These are phyloP conservation scores for Anas capensis DNA, from an alignment of 2,797 vertebrate species.

Conservation along the genomic window DNA sequence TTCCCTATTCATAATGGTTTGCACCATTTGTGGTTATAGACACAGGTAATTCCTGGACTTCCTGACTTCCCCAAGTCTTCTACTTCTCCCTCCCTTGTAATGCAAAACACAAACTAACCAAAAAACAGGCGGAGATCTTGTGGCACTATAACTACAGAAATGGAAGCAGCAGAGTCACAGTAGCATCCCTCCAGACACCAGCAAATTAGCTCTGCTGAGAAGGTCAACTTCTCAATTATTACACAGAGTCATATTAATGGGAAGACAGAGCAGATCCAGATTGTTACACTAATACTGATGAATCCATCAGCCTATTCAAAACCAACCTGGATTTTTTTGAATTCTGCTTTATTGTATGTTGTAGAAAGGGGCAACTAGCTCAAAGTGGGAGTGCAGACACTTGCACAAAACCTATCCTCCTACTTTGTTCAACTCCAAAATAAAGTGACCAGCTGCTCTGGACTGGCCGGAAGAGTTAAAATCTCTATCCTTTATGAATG, in stretches of 20 bases:
- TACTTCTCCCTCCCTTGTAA: neutral
- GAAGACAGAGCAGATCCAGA: neutral
- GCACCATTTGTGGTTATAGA: neutral
- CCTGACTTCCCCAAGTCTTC: neutral
- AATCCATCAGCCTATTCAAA: neutral
- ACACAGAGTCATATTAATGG: neutral
- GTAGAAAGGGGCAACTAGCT: neutral
- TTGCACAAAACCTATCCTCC: neutral
- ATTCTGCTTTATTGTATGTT: neutral
- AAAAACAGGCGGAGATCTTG: neutral
- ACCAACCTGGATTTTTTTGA: neutral
- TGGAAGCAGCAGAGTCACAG: neutral
- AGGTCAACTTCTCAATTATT: neutral
- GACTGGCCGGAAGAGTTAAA: neutral
- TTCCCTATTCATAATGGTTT: neutral
- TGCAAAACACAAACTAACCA: neutral
- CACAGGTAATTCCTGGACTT: neutral
- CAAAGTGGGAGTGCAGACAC: neutral
- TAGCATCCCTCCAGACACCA: fast-evolving
- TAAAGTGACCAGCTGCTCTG: neutral
- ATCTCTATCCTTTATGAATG: neutral
- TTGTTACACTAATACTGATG: neutral
- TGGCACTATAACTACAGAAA: neutral
- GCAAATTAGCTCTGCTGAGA: neutral
- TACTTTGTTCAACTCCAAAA: neutral